Evolutionary conservation across 1,140 invertebrate species (phyloP).

Genomic region (Lethrus apterus): DNA sequence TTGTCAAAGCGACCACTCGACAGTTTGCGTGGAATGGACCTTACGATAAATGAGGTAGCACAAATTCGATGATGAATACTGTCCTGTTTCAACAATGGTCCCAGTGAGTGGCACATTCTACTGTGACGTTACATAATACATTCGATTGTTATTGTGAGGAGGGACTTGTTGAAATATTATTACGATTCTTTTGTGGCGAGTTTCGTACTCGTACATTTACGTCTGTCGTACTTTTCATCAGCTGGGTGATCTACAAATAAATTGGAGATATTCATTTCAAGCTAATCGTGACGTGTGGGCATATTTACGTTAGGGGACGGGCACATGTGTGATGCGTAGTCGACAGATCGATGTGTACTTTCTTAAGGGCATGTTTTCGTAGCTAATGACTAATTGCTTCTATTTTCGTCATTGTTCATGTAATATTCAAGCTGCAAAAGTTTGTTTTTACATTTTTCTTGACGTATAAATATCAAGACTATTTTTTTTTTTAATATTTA

Average conservation of each 20-base stretch:
- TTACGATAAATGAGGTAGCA: slow-evolving; percentile 25
- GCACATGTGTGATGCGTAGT: slow-evolving; percentile 7
- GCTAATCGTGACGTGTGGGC: slow-evolving; percentile 18
- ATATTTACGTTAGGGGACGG: slow-evolving; percentile 18
- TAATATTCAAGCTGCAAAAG: no score
- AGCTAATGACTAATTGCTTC: no score
- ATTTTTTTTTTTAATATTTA: no score
- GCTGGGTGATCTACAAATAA: slow-evolving; percentile 19
- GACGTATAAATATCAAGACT: no score
- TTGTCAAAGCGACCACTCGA: slow-evolving; percentile 17
- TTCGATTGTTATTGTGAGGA: slow-evolving; percentile 24
- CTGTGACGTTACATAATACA: slow-evolving; percentile 25
- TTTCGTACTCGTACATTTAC: slow-evolving; percentile 8
- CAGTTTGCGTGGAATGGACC: slow-evolving; percentile 15
- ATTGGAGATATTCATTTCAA: slow-evolving; percentile 20
- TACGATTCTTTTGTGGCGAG: slow-evolving; percentile 5
- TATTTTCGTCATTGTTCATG: no score
- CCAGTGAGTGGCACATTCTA: slow-evolving; percentile 25
- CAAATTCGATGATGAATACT: slow-evolving; percentile 28
- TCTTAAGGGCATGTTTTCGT: no score
- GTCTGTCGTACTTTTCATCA: slow-evolving; percentile 1
- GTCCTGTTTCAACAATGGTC: slow-evolving; percentile 23
- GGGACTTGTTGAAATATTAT: slow-evolving; percentile 21
- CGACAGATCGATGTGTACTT: slow-evolving; percentile 20
- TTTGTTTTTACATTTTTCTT: no score